A percentile compares a stretch with the other conserved stretches of the same genome.
These are phyloP conservation scores for Xanthia icteritia DNA, from an alignment of 2,888 invertebrate species.

Conservation along the genomic window DNA sequence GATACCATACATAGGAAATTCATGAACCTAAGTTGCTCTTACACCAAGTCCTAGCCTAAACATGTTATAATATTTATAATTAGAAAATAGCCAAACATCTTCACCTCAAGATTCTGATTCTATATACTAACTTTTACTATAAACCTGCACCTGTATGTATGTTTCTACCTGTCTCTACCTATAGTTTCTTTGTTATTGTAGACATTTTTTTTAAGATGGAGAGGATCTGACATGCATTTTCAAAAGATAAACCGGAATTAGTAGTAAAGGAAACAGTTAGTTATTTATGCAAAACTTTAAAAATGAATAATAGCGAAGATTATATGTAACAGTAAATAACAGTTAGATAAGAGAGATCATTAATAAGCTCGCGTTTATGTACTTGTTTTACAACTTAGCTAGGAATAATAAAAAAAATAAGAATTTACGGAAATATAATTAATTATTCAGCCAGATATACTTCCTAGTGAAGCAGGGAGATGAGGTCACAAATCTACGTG, in stretches of 20 bases:
- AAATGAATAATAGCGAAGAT: conserved; percentile 5
- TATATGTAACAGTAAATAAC: conserved; percentile 14
- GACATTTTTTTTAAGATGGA: background rate
- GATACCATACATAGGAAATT: background rate
- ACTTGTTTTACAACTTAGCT: background rate
- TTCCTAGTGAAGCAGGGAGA: background rate
- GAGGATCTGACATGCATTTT: conserved; percentile 6
- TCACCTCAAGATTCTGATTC: background rate
- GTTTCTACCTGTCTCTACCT: background rate
- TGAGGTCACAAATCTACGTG: background rate
- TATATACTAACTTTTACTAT: background rate
- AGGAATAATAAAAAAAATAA: background rate
- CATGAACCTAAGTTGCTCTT: background rate
- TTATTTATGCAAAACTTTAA: conserved; percentile 1
- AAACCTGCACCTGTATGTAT: background rate
- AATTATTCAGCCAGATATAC: background rate
- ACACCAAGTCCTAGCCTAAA: too few relatives aligned
- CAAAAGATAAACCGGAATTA: conserved; percentile 17
- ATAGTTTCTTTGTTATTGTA: background rate
- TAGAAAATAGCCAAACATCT: background rate
- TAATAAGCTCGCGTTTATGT: background rate
- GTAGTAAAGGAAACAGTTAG: conserved; percentile 10
- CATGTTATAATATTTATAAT: background rate
- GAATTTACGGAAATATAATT: background rate
- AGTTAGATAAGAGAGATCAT: conserved; percentile 1